A percentile compares a stretch with the other conserved stretches of the same genome.
phyloP scores from a whole-genome alignment of 2,113 vertebrate genomes.

The Mola mola region DNA sequence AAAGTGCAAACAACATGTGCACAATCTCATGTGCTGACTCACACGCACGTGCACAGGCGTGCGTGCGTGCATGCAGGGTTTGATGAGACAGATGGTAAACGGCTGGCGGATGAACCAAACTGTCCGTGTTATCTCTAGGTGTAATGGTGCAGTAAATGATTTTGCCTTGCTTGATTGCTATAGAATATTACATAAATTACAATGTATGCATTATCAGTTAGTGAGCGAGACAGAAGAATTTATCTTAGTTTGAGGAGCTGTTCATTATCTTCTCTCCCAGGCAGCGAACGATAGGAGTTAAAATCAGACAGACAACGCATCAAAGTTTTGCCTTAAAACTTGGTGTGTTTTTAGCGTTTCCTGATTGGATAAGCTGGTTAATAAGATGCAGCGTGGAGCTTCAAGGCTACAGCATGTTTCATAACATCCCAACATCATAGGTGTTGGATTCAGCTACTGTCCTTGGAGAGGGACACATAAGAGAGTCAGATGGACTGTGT shows the following conservation, averaged over 20 bases:
- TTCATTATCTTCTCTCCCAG: conserved; percentile 43
- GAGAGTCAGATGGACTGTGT: conserved; percentile 11
- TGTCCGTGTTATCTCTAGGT: conserved; percentile 76
- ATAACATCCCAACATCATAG: conserved; percentile 41
- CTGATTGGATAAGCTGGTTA: conserved; percentile 57
- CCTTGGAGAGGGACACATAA: conserved; percentile 54
- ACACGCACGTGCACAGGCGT: not conserved
- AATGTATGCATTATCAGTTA: conserved; percentile 73
- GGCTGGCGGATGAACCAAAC: conserved; percentile 74
- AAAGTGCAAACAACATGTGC: not conserved
- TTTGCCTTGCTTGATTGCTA: conserved; percentile 67
- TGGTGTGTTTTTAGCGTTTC: conserved; percentile 49
- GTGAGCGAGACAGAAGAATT: conserved; percentile 61
- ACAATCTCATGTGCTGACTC: not conserved
- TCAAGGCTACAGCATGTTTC: conserved; percentile 61
- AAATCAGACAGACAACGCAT: conserved; percentile 35
- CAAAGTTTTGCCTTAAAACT: conserved; percentile 53
- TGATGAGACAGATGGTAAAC: conserved; percentile 79
- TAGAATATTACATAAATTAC: conserved; percentile 75
- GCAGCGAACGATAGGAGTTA: not conserved
- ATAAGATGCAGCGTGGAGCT: conserved; percentile 53
- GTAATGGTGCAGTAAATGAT: conserved; percentile 82
- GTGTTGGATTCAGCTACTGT: conserved; percentile 52
- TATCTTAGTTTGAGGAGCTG: conserved; percentile 64
- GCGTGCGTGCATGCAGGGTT: conserved; percentile 6